Percentiles rank a stretch among this genome's conserved stretches.
phyloP scores from a whole-genome alignment of 1,140 invertebrate species.

The Olivierus martensii region DNA sequence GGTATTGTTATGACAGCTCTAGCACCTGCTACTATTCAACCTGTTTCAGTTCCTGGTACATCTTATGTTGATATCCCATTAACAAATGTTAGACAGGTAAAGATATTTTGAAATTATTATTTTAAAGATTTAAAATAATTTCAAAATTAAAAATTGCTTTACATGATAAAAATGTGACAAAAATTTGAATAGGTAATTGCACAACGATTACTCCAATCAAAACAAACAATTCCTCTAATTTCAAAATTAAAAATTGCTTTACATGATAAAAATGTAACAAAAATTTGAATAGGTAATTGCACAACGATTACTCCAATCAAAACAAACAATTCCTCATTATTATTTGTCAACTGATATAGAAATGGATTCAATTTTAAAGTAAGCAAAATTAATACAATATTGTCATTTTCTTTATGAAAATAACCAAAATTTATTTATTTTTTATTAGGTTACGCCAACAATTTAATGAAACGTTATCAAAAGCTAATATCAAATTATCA shows the following conservation, averaged over 20 bases:
- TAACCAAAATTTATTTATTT: background rate
- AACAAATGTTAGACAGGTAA: slow-evolving; percentile 61
- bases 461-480: slow-evolving; percentile 59
- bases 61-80: slow-evolving; percentile 66
- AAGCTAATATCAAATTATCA: slow-evolving; percentile 72
- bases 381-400: slow-evolving; percentile 12
- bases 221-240: slow-evolving; percentile 84
- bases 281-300: no score
- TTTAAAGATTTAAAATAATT: no score
- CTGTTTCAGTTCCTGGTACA: background rate
- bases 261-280: no score
- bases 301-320: slow-evolving; percentile 51
- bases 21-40: slow-evolving; percentile 27
- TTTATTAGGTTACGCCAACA: slow-evolving; percentile 47
- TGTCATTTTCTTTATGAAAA: background rate
- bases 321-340: slow-evolving; percentile 90
- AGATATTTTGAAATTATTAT: no score
- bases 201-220: slow-evolving; percentile 51
- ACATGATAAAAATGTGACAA: no score
- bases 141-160: no score
- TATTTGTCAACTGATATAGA: slow-evolving; percentile 78
- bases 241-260: no score
- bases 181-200: no score
- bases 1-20: slow-evolving; percentile 30
- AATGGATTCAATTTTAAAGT: slow-evolving; percentile 57